A percentile compares a stretch with the other conserved stretches of the same genome.
phyloP scores from a whole-genome alignment of 2,113 vertebrate genomes.

The Neodon shergylaensis region DNA sequence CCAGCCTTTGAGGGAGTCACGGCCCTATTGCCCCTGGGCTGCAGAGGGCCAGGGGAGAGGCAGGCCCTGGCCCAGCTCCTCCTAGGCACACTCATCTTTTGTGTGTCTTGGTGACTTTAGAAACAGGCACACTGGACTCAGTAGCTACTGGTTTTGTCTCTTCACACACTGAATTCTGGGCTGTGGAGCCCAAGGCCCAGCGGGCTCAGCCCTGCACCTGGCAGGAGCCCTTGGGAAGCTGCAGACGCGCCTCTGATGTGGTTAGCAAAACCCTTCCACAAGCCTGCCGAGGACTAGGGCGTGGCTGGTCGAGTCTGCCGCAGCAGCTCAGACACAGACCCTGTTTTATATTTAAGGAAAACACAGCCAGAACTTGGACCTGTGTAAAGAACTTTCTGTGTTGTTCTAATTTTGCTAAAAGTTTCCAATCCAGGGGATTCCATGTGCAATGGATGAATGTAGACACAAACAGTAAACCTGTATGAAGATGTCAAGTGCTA shows the following conservation, averaged over 20 bases:
- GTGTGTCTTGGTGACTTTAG: conserved; percentile 87
- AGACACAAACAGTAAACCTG: conserved; percentile 63
- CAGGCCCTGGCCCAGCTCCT: not conserved
- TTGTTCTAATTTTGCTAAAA: conserved; percentile 80
- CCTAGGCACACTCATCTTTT: conserved; percentile 78
- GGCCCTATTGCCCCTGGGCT: not conserved
- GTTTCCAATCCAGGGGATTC: conserved; percentile 83
- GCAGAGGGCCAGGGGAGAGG: not conserved
- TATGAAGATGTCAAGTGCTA: conserved; percentile 84
- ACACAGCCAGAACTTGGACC: conserved; percentile 66
- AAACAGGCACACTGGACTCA: conserved; percentile 84
- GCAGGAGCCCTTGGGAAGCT: conserved; percentile 63
- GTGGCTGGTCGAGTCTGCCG: conserved; percentile 68
- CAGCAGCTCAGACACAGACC: conserved; percentile 23
- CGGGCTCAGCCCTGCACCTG: conserved; percentile 43
- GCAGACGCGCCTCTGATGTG: conserved; percentile 66
- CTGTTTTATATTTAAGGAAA: not conserved
- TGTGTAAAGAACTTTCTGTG: conserved; percentile 74
- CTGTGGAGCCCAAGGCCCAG: conserved; percentile 4
- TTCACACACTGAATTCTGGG: conserved; percentile 75
- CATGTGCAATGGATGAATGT: conserved; percentile 77
- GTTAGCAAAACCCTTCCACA: conserved; percentile 59
- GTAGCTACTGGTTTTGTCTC: conserved; percentile 87
- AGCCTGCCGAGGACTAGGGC: conserved; percentile 73
- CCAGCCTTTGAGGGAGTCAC: conserved; percentile 6